Evolutionary conservation across 2,888 invertebrate species (phyloP).

Genomic region (Athripsodes cinereus): DNA sequence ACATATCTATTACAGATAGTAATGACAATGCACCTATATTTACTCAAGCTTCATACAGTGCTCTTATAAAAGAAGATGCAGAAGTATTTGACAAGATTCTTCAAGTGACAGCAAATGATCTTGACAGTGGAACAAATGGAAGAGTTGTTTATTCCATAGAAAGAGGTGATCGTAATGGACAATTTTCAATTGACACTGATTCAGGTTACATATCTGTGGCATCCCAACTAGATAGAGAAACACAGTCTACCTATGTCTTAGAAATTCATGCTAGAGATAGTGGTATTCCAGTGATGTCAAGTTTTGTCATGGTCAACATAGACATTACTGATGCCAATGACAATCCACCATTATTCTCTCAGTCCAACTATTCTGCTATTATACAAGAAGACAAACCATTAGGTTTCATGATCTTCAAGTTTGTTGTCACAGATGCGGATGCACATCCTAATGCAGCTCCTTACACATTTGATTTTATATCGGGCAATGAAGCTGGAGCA

Average conservation of each 20-base stretch:
- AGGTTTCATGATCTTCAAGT: conserved; percentile 73
- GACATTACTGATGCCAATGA: conserved; percentile 88
- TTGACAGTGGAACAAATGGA: conserved; percentile 77
- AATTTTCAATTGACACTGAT: conserved; percentile 71
- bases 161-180: conserved; percentile 62
- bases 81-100: conserved; percentile 63
- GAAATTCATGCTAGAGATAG: conserved; percentile 78
- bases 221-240: conserved; percentile 76
- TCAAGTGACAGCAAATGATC: conserved; percentile 77
- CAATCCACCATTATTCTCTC: conserved; percentile 79
- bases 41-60: conserved; percentile 67
- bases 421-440: conserved; percentile 83
- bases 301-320: conserved; percentile 67
- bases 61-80: conserved; percentile 75
- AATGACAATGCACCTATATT: conserved; percentile 87
- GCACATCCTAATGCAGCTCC: conserved; percentile 80
- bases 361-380: conserved; percentile 71
- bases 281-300: conserved; percentile 70
- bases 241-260: conserved; percentile 66
- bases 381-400: conserved; percentile 85
- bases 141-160: conserved; percentile 71
- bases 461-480: conserved; percentile 84
- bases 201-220: conserved; percentile 73
- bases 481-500: conserved; percentile 79
- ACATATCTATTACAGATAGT: conserved; percentile 76